Evolutionary conservation across 2,888 invertebrate species (phyloP).

Genomic region (Agapetus fuscipes): DNA sequence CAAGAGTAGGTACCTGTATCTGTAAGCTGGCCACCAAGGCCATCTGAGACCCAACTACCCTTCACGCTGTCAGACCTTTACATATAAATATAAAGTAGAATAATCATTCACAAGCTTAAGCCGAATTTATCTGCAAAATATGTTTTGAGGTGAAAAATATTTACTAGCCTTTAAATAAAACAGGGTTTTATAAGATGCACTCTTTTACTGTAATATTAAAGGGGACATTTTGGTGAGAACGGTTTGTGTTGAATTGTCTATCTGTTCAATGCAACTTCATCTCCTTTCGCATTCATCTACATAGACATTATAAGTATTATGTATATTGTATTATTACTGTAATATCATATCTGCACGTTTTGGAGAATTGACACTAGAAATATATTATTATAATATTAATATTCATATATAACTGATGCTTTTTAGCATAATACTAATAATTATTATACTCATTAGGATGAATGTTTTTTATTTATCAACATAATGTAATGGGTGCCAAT

Average conservation of each 20-base stretch:
- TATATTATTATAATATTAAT: conserved; percentile 6
- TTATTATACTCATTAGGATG: too few relatives aligned
- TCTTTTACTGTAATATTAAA: conserved; percentile 15
- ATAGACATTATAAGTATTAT: too few relatives aligned
- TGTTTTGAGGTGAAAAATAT: conserved; percentile 15
- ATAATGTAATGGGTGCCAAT: conserved; percentile 5
- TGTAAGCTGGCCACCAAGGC: too few relatives aligned
- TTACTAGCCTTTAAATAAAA: conserved; percentile 21
- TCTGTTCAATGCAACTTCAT: too few relatives aligned
- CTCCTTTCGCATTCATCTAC: too few relatives aligned
- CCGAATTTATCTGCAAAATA: conserved; percentile 20
- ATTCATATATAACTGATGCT: conserved; percentile 9
- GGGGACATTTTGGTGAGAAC: conserved; percentile 5
- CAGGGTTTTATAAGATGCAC: conserved; percentile 19
- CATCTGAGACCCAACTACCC: too few relatives aligned
- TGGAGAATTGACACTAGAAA: conserved; percentile 9
- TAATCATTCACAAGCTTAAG: conserved; percentile 19
- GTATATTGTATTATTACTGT: too few relatives aligned
- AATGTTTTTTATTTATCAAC: conserved; percentile 5
- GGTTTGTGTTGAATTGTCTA: conserved; percentile 8
- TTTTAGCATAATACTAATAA: conserved; percentile 10
- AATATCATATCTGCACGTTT: conserved; percentile 12
- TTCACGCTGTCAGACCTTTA: too few relatives aligned
- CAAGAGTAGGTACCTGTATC: too few relatives aligned
- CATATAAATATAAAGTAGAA: too few relatives aligned